A percentile compares a stretch with the other conserved stretches of the same genome.
phyloP scores from a whole-genome alignment of 2,797 vertebrate genomes.

The Sphaeramia orbicularis region DNA sequence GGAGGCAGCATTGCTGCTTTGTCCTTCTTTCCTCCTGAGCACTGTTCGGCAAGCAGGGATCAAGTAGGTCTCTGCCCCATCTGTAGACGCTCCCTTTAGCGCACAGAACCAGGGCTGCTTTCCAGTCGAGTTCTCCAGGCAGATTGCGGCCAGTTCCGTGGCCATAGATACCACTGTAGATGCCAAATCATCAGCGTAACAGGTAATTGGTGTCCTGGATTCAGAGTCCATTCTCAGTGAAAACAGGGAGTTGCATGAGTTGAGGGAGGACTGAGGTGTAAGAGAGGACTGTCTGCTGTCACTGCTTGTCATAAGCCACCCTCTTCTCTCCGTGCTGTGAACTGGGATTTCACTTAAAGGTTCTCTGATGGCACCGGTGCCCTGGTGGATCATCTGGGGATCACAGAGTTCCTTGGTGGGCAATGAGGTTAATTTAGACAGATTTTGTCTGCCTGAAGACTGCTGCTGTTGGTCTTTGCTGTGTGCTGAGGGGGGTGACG shows the following conservation, averaged over 20 bases:
- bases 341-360: constrained; percentile 77
- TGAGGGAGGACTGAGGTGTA: constrained; percentile 80
- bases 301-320: constrained; percentile 55
- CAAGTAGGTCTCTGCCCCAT: constrained; percentile 84
- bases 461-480: constrained; percentile 74
- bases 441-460: constrained; percentile 60
- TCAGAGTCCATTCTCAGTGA: constrained; percentile 86
- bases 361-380: constrained; percentile 59
- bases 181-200: constrained; percentile 96
- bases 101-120: constrained; percentile 99
- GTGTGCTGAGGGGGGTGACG: constrained; percentile 29
- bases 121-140: constrained; percentile 95
- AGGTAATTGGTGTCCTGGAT: constrained; percentile 87
- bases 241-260: constrained; percentile 75
- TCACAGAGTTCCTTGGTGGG: constrained; percentile 79
- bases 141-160: constrained; percentile 98
- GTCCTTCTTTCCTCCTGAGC: constrained; percentile 92
- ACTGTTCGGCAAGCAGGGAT: constrained; percentile 86
- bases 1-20: constrained; percentile 78
- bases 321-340: constrained; percentile 67
- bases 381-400: constrained; percentile 68
- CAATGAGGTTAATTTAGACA: constrained; percentile 53
- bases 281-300: constrained; percentile 83
- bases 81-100: constrained; percentile 87
- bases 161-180: constrained; percentile 98